phyloP scores from a whole-genome alignment of 2,888 invertebrate species.

The Ecdyonurus torrentis region DNA sequence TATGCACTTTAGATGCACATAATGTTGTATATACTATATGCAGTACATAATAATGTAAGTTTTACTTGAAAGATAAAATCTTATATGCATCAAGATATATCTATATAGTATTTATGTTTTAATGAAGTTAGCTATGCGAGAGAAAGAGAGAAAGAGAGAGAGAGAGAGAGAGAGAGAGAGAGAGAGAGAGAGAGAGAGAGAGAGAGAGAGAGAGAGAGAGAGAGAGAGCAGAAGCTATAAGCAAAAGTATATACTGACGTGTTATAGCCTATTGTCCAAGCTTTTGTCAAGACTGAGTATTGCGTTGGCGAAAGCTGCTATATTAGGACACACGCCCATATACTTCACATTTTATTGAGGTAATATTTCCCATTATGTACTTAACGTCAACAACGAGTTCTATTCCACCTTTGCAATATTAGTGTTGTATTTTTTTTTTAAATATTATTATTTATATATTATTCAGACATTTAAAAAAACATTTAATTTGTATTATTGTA shows the following conservation, averaged over 20 bases:
- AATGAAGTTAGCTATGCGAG: constrained; percentile 2
- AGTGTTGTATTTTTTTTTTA: too few relatives aligned
- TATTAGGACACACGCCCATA: not conserved
- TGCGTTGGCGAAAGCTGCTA: not conserved
- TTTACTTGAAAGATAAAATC: too few relatives aligned
- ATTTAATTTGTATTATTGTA: too few relatives aligned
- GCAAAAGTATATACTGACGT: not conserved
- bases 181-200: not conserved
- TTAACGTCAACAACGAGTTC: not conserved
- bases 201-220: not conserved
- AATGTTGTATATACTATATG: too few relatives aligned
- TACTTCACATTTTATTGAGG: not conserved
- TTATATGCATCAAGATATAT: too few relatives aligned
- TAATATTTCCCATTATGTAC: not conserved
- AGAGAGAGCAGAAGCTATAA: not conserved
- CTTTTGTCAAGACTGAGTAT: not conserved
- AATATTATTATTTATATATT: too few relatives aligned
- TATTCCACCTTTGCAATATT: too few relatives aligned
- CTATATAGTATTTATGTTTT: too few relatives aligned
- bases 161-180: not conserved
- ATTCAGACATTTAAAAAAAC: too few relatives aligned
- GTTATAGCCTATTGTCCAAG: not conserved
- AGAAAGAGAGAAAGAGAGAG: not conserved
- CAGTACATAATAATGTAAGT: too few relatives aligned
- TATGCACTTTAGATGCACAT: too few relatives aligned